Conservation (phyloP, 2,113 vertebrate genomes). For the Aspidoscelis tigris region DNA sequence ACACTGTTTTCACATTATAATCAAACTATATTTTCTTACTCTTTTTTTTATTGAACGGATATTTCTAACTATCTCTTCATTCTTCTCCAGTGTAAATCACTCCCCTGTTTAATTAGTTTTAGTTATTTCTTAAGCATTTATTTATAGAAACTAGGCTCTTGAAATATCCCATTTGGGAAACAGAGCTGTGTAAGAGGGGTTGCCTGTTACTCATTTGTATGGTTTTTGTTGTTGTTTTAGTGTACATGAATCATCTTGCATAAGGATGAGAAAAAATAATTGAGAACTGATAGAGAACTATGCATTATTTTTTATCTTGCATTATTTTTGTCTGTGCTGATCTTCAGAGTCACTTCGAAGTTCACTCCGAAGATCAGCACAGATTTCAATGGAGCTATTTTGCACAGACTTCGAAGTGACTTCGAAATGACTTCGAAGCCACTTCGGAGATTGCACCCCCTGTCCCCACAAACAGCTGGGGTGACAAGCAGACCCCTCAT, state of each 20-base stretch:
- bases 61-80: neutral
- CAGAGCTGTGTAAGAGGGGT: no score
- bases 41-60: neutral
- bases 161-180: neutral
- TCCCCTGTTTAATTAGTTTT: constrained; percentile 1
- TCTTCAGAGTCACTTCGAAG: no score
- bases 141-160: neutral
- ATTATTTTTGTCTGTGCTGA: no score
- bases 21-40: neutral
- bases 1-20: constrained; percentile 6
- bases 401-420: no score
- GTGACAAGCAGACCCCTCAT: no score
- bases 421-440: no score
- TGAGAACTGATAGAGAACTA: neutral
- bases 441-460: no score
- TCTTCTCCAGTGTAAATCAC: neutral
- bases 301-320: neutral
- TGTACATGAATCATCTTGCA: neutral
- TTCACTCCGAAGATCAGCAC: no score
- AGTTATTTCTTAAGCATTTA: neutral
- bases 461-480: no score
- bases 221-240: neutral
- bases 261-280: neutral
- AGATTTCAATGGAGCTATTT: no score
- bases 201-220: neutral